A percentile compares a stretch with the other conserved stretches of the same genome.
Evolutionary conservation across 2,888 invertebrate genomes (phyloP).

Genomic region (Eumacrocentrus americanus): DNA sequence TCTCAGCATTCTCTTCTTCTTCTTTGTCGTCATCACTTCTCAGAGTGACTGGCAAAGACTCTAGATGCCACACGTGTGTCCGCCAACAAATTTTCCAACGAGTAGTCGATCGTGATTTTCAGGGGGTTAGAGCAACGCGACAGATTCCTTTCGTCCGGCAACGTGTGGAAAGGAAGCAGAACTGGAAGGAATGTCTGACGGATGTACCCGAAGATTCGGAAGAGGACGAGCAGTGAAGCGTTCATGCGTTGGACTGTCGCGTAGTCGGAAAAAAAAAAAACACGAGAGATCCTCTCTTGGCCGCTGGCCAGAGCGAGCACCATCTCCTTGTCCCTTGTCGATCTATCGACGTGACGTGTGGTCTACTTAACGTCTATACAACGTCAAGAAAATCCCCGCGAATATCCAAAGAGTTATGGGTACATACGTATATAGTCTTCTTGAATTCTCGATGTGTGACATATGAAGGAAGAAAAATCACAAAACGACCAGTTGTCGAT

Average conservation of each 20-base stretch:
- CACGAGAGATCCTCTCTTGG: background rate
- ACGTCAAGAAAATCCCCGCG: background rate
- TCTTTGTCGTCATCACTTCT: conserved; percentile 3
- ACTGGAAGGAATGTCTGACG: conserved; percentile 28
- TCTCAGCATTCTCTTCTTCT: conserved; percentile 17
- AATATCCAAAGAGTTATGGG: background rate
- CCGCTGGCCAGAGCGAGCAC: background rate
- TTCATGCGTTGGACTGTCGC: conserved; percentile 41
- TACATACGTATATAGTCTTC: no score
- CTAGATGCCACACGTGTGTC: background rate
- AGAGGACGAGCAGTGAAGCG: conserved; percentile 37
- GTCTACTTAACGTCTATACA: background rate
- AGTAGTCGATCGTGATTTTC: background rate
- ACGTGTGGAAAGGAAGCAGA: background rate
- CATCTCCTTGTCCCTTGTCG: background rate
- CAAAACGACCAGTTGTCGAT: no score
- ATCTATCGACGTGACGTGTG: background rate
- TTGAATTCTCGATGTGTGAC: no score
- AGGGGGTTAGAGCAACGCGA: background rate
- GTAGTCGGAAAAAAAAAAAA: conserved; percentile 4
- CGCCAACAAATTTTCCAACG: background rate
- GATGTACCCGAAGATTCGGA: conserved; percentile 23
- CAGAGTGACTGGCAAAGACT: background rate
- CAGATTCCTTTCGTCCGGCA: background rate
- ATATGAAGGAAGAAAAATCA: no score